phyloP scores from a whole-genome alignment of 1,140 invertebrate species.

The Chironomus tepperi region DNA sequence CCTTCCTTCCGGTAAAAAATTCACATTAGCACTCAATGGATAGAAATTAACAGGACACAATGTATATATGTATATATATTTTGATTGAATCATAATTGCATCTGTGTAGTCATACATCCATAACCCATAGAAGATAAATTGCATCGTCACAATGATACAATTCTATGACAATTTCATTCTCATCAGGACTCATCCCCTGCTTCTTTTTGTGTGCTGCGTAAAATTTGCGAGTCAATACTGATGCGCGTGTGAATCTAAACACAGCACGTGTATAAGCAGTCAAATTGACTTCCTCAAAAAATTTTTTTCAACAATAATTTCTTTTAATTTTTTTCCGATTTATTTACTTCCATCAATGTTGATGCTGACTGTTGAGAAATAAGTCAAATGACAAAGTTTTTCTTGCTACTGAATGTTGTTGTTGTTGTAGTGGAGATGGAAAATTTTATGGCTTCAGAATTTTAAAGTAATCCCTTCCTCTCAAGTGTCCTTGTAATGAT shows the following conservation, averaged over 20 bases:
- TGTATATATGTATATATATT: too few species aligned
- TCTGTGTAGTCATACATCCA: neutral
- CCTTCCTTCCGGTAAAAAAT: constrained; percentile 4
- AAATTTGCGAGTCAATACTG: neutral
- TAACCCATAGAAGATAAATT: neutral
- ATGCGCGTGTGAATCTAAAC: constrained; percentile 16
- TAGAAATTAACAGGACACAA: too few species aligned
- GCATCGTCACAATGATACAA: neutral
- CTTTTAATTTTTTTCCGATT: neutral
- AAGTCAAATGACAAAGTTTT: neutral
- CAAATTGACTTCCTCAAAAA: constrained; percentile 19
- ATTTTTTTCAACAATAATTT: neutral
- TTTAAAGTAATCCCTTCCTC: too few species aligned
- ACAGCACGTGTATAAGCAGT: constrained; percentile 9
- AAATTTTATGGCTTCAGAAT: neutral
- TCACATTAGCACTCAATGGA: too few species aligned
- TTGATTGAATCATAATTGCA: too few species aligned
- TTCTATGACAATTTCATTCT: neutral
- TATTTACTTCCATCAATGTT: too few species aligned
- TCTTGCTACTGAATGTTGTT: neutral
- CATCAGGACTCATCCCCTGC: neutral
- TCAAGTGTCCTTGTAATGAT: too few species aligned
- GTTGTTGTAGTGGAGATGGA: neutral
- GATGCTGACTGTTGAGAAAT: too few species aligned
- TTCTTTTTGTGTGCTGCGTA: neutral